Base-by-base conservation (phyloP, 2,888 invertebrate species). In the Nezara viridula region DNA sequence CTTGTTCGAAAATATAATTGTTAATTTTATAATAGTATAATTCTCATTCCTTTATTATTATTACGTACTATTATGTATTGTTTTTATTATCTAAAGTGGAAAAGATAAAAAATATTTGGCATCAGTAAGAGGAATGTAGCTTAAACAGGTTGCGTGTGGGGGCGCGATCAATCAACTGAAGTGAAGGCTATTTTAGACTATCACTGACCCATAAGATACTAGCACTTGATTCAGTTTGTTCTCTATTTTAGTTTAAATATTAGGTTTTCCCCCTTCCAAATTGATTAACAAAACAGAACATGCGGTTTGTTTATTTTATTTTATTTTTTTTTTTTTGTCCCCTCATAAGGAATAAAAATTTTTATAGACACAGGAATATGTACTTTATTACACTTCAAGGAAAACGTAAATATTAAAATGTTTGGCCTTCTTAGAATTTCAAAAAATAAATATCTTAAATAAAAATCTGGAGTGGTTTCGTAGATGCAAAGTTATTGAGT, bases 151-250 rank as follows among this genome's bases (percentile, higher is more conserved):
- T 60, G 60, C 60, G 60, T 60, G 60, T 27, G 27, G 60, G 16
- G 14, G 16, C 16, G 14, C 27, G 27, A 60, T 60, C 60, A 60
- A 60, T 60, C 60, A 27, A 32, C 3, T 14, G 27, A 32, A 60
- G 60, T 27, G 60, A 60, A 60, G 27, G 60, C 60, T 60, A 60
- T 60, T 60, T 60, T 60, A 27, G 60, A 60, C 60, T 60, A 60
- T 60, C 60, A 60, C 27, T 60, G 60, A 60, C 60, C 60, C 60
- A 60, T 60, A 60, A 60, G 60, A 60, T 60, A 60, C 60, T 27
- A 60, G 60, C 60, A 14, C 60, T 60, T 60, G 27, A 60, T 60
- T 60, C 60, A 27, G 27, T 60, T 60, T 60, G 60, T 60, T 27
- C n/a, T 14, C 27, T 60, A 14, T 27, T 60, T 32, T 60, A 60